phyloP scores from a whole-genome alignment of 2,888 invertebrate species.

The Epinotia nisella region DNA sequence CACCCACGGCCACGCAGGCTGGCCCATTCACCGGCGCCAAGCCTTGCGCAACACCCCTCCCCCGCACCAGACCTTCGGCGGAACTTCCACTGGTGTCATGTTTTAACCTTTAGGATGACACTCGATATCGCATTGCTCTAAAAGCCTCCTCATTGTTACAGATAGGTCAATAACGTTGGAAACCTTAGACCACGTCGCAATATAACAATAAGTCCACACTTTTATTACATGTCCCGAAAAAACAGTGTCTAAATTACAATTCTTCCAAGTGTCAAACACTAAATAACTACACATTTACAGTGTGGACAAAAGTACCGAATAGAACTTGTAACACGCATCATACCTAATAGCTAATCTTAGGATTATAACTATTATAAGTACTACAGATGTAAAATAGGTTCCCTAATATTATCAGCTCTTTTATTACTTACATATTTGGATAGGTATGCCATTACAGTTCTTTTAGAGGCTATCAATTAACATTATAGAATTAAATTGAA shows the following conservation, averaged over 20 bases:
- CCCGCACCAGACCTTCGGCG: constrained; percentile 62
- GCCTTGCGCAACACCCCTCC: constrained; percentile 73
- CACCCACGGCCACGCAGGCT: constrained; percentile 73
- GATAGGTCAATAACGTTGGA: constrained; percentile 35
- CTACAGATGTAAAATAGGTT: constrained; percentile 59
- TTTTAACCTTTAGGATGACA: constrained; percentile 41
- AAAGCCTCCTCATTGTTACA: constrained; percentile 38
- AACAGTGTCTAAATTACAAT: background rate
- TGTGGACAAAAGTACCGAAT: constrained; percentile 40
- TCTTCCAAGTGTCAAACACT: background rate
- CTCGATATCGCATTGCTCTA: constrained; percentile 47
- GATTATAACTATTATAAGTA: constrained; percentile 50
- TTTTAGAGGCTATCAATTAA: constrained; percentile 64
- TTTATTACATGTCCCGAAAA: constrained; percentile 4
- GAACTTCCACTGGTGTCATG: constrained; percentile 60
- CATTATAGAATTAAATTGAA: constrained; percentile 69
- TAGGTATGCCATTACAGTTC: constrained; percentile 63
- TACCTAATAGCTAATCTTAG: constrained; percentile 19
- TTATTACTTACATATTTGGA: constrained; percentile 60
- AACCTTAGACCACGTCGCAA: constrained; percentile 13
- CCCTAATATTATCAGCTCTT: constrained; percentile 68
- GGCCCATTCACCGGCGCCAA: constrained; percentile 79
- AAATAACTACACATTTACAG: constrained; percentile 37
- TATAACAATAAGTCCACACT: constrained; percentile 17
- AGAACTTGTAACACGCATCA: constrained; percentile 23